Percentiles rank a stretch among this genome's conserved stretches.
phyloP scores from a whole-genome alignment of 1,140 invertebrate genomes.

The Drosophila teissieri region DNA sequence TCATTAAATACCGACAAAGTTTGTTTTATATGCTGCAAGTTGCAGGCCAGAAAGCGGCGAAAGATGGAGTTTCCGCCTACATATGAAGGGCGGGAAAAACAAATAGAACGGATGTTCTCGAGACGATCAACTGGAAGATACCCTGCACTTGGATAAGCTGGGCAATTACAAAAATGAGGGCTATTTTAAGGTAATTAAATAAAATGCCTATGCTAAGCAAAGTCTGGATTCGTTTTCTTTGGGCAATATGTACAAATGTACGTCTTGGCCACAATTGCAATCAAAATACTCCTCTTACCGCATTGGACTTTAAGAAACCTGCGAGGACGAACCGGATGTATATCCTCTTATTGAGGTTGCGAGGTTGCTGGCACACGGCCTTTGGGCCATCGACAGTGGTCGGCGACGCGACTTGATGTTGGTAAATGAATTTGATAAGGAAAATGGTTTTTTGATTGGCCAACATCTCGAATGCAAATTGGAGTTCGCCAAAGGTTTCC shows the following conservation, averaged over 20 bases:
- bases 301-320: slow-evolving; percentile 1
- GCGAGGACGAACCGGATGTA: slow-evolving; percentile 6
- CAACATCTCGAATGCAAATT: neutral
- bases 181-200: neutral
- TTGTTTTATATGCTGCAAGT: slow-evolving; percentile 68
- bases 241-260: too few species aligned
- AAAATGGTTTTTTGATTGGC: neutral
- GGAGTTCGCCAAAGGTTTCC: too few species aligned
- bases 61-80: slow-evolving; percentile 15
- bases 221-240: too few species aligned
- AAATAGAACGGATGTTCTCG: neutral
- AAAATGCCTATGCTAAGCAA: neutral
- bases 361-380: slow-evolving; percentile 9
- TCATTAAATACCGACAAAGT: slow-evolving; percentile 75
- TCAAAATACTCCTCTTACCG: neutral
- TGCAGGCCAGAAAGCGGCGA: slow-evolving; percentile 36
- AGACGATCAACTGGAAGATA: slow-evolving; percentile 5
- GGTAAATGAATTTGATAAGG: neutral
- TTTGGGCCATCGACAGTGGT: slow-evolving; percentile 5
- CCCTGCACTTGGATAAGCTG: neutral
- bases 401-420: too few species aligned
- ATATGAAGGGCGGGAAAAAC: slow-evolving; percentile 15
- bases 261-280: neutral
- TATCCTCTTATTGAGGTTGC: slow-evolving; percentile 5
- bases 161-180: neutral